Evolutionary conservation across 2,797 vertebrate genomes (phyloP).

Genomic region (Pachyuromys duprasi): DNA sequence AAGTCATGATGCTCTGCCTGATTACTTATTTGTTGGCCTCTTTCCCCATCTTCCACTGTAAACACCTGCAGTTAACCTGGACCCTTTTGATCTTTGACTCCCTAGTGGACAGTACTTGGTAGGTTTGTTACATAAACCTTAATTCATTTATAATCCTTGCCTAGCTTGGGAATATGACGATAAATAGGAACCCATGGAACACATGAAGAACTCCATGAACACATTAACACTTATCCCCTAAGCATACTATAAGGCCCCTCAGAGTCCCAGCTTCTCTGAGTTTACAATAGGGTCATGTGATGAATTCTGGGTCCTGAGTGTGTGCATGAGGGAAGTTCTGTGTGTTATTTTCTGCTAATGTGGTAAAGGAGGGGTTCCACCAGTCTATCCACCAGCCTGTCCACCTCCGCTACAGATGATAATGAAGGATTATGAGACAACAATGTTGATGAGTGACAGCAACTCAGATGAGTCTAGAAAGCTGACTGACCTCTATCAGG

Average conservation of each 20-base stretch:
- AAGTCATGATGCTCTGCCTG: not conserved
- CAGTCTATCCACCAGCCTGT: rapidly evolving
- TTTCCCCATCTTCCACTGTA: not conserved
- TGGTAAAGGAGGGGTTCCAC: rapidly evolving
- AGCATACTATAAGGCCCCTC: not conserved
- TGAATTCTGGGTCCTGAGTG: not conserved
- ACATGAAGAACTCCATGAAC: too few species aligned
- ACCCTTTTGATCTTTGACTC: not conserved
- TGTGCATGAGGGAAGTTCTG: not conserved
- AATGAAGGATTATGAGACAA: not conserved
- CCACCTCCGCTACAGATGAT: not conserved
- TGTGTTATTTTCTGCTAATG: not conserved
- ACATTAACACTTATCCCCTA: not conserved
- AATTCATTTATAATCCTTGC: constrained; percentile 23
- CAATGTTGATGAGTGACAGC: not conserved
- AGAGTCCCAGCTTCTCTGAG: not conserved
- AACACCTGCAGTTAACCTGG: not conserved
- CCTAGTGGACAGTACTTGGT: not conserved
- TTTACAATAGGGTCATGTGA: not conserved
- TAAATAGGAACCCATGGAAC: not conserved
- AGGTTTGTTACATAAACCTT: not conserved
- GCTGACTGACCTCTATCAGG: not conserved
- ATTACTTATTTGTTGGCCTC: not conserved
- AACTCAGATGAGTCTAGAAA: not conserved
- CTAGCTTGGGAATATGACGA: not conserved